Conservation (phyloP, 2,888 invertebrate species). For the Thumatha senex region DNA sequence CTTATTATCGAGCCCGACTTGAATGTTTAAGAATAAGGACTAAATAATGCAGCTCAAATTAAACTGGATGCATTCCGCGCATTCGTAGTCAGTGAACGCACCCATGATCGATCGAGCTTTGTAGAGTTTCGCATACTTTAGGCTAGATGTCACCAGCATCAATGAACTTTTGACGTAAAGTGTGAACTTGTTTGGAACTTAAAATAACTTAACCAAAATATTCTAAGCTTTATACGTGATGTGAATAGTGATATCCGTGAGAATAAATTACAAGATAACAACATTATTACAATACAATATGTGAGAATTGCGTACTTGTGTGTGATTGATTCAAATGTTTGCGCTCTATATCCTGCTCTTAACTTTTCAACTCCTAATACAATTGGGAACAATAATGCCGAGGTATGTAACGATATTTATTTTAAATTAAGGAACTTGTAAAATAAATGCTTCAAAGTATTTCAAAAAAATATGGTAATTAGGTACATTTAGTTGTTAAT, state of each 20-base stretch:
- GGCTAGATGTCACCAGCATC: conserved; percentile 66
- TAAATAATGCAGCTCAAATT: conserved; percentile 33
- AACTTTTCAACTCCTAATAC: conserved; percentile 33
- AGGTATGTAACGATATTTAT: conserved; percentile 48
- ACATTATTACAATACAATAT: conserved; percentile 59
- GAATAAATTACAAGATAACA: conserved; percentile 53
- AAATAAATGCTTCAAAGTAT: conserved; percentile 10
- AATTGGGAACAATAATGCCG: conserved; percentile 29
- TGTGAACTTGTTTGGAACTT: conserved; percentile 77
- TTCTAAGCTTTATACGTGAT: conserved; percentile 70
- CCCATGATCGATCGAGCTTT: conserved; percentile 71
- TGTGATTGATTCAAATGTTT: conserved; percentile 43
- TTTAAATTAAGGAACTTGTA: conserved; percentile 16
- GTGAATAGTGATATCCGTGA: conserved; percentile 66
- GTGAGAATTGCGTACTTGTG: conserved; percentile 47
- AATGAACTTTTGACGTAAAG: conserved; percentile 78
- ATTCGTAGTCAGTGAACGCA: conserved; percentile 53
- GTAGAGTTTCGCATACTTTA: conserved; percentile 55
- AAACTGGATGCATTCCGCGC: conserved; percentile 54
- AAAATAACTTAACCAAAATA: conserved; percentile 79
- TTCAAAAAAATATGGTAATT: background rate
- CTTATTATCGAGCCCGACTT: conserved; percentile 46
- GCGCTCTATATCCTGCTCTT: conserved; percentile 41
- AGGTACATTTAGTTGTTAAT: too few relatives aligned
- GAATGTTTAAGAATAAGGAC: conserved; percentile 30